Base-by-base conservation (phyloP, 2,113 vertebrate genomes). In the Caranx ignobilis region DNA sequence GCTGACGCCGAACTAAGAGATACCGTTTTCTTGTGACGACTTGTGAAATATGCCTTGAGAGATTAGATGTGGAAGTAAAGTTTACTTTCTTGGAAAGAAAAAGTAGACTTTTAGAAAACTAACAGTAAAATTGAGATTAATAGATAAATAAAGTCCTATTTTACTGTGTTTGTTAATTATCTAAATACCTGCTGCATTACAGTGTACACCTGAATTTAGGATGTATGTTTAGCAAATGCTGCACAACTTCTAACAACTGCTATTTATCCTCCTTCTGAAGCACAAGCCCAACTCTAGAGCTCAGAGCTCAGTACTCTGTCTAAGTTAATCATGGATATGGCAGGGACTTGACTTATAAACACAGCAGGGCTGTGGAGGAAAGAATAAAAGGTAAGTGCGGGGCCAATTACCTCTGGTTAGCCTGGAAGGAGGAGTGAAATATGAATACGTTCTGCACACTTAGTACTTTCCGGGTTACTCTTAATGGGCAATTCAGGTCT, bases 31-130 rank as follows among this genome's bases (percentile, higher is more conserved):
- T 77, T 52, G 82, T 77, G 85, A 91, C 59, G 79, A 88, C 69
- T 74, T 83, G 80, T 84, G 84, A 89, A 90, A 77, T 19, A 52
- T 35, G 61, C 77, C 61, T 71, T 26, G 21, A 62, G 62, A 72
- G 62, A 76, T 54, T 13, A 68, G 62, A 67, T 70, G 75, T 61
- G 47, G 70, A 88, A 88, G 77, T 37, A 86, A 92, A 94, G 90
- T 92, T 93, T 82, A 87, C 84, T 91, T 92, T 84, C 61, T 11
- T 31, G 11, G 32, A 67, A 56, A 55, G n/a, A 21, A 37, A 47
- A 75, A 71, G 52, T 31, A n/a, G 21, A 81, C 34, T 57, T 77
- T 71, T 34, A 65, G 18, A 50, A 37, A 60, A 35, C 3, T 55
- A 21, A 32, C 0, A 3, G 15, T 60, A 3, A 10, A 2, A 54